Evolutionary conservation across 2,113 vertebrate genomes (phyloP).

Genomic region (Thalassarche chlororhynchos): DNA sequence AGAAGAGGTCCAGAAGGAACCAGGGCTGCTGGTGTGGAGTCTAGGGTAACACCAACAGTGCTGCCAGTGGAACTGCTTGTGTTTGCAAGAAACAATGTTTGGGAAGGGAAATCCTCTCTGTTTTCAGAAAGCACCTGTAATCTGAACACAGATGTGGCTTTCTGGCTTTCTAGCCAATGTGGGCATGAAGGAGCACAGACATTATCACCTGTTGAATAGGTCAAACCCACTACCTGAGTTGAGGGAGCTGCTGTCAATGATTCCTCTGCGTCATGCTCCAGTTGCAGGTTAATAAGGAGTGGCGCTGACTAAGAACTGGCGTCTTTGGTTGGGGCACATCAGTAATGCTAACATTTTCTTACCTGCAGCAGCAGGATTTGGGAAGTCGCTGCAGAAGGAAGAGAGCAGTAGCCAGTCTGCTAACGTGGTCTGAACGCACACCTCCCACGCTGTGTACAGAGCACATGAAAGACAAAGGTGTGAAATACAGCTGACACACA

Average conservation of each 20-base stretch:
- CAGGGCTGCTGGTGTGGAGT: not conserved
- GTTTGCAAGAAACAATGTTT: not conserved
- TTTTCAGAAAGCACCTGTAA: not conserved
- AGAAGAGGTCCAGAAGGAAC: not conserved
- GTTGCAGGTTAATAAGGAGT: not conserved
- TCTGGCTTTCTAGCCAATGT: not conserved
- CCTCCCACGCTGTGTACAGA: not conserved
- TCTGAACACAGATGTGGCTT: not conserved
- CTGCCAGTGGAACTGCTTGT: not conserved
- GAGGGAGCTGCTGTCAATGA: not conserved
- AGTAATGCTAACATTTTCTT: not conserved
- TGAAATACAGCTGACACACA: not conserved
- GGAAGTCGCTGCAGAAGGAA: not conserved
- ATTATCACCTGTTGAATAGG: not conserved
- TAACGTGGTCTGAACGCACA: fast-evolving
- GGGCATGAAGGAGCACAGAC: not conserved
- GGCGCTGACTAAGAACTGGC: not conserved
- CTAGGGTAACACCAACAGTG: not conserved
- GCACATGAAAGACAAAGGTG: not conserved
- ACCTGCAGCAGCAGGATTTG: not conserved
- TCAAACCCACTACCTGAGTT: not conserved
- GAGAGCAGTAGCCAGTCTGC: not conserved
- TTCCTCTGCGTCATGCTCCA: not conserved
- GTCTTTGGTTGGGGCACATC: not conserved
- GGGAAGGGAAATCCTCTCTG: not conserved